Base-by-base conservation (phyloP, 2,888 invertebrate genomes). In the Aelia acuminata region DNA sequence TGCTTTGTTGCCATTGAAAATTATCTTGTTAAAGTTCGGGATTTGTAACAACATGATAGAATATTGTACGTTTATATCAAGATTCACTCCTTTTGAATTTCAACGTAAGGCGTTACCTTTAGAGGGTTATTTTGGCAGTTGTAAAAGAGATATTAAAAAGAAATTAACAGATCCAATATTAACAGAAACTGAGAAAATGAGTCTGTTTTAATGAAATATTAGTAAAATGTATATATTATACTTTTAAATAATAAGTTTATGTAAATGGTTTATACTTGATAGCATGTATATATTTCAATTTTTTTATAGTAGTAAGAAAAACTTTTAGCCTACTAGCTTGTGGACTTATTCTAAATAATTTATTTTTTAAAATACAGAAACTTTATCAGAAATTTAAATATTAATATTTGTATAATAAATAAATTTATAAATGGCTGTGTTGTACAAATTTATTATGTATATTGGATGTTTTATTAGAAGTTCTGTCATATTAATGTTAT, bases 81-180 rank as follows among this genome's bases (percentile, higher is more conserved):
- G 31, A 48, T 87, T 70, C 43, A 87, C 87, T 87, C 87, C 87
- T n/a, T 70, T 70, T 22, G 63, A 70, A 47, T 87, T 87, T 47
- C 87, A 87, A 31, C 39, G 87, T 20, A 87, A 87, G 43, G 26
- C 63, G 5, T 63, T 87, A 7, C 47, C 87, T 63, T 47, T 87
- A 57, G 70, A 13, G 39, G 87, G 87, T n/a, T 63, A 63, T 63
- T 87, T 87, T n/a, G 48, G 70, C 5, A 87, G 47, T 48, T 11
- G 26, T 11, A 48, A 70, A 70, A 80, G 80, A 43, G n/a, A 8
- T 80, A 35, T 43, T 80, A 43, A n/a, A n/a, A n/a, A 22, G 22
- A 80, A 43, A n/a, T 80, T 80, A n/a, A 80, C 43, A n/a, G 80
- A 80, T 80, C 43, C 80, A 18, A 43, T 47, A 80, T 43, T 80